Percentiles rank a stretch among this genome's conserved stretches.
phyloP scores from a whole-genome alignment of 2,888 invertebrate genomes.

The Metallyticus violacea region DNA sequence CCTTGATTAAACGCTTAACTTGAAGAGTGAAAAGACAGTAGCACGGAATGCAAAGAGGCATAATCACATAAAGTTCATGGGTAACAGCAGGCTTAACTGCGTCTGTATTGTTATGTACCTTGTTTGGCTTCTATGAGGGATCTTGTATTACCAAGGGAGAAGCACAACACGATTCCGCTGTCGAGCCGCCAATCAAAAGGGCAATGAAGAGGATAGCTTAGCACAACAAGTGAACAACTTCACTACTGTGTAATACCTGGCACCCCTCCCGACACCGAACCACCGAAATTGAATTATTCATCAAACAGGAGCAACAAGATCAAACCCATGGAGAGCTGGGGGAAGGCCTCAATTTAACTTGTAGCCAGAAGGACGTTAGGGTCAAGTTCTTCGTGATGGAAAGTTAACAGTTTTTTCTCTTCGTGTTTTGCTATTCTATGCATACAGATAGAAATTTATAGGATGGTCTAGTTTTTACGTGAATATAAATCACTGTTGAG shows the following conservation, averaged over 20 bases:
- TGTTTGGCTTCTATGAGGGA: too few relatives aligned
- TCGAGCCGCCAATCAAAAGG: background rate
- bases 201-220: background rate
- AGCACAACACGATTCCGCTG: background rate
- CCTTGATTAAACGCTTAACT: too few relatives aligned
- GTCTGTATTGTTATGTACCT: too few relatives aligned
- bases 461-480: background rate
- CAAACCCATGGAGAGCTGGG: too few relatives aligned
- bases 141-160: background rate
- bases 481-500: too few relatives aligned
- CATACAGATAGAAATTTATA: background rate
- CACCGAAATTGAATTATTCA: background rate
- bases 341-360: too few relatives aligned
- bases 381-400: background rate
- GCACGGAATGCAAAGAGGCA: too few relatives aligned
- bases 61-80: too few relatives aligned
- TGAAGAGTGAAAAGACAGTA: too few relatives aligned
- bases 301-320: background rate
- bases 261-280: background rate
- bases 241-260: background rate
- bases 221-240: background rate
- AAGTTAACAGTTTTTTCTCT: background rate
- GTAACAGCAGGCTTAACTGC: too few relatives aligned
- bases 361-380: background rate
- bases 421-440: background rate